Evolutionary conservation across 2,113 vertebrate species (phyloP).

Genomic region (Cardinalis cardinalis): DNA sequence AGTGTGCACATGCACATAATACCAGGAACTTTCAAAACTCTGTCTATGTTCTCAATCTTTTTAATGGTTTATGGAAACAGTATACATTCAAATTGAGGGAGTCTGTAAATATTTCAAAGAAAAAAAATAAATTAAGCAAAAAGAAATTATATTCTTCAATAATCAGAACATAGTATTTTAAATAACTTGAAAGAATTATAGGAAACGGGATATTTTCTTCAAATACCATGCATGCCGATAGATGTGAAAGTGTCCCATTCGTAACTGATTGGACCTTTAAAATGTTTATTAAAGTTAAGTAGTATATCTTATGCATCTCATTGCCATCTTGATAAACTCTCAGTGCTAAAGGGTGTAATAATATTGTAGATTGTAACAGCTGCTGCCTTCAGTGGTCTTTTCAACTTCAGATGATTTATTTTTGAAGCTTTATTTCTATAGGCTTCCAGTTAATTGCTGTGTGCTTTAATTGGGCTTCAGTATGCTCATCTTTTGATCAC

Average conservation of each 20-base stretch:
- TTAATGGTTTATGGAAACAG: background rate
- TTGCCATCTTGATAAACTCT: slow-evolving; percentile 17
- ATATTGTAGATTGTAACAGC: slow-evolving; percentile 2
- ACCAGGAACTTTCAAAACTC: background rate
- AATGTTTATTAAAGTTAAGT: slow-evolving; percentile 14
- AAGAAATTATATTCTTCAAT: background rate
- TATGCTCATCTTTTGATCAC: slow-evolving; percentile 39
- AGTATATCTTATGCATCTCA: background rate
- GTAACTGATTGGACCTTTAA: background rate
- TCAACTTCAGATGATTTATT: slow-evolving; percentile 38
- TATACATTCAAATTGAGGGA: background rate
- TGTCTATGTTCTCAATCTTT: background rate
- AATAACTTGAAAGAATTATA: background rate
- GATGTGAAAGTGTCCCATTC: background rate
- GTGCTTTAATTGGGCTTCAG: slow-evolving; percentile 9
- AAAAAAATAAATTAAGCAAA: background rate
- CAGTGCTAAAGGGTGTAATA: background rate
- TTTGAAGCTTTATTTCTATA: slow-evolving; percentile 57
- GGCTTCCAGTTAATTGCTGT: slow-evolving; percentile 30
- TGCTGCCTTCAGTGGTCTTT: background rate
- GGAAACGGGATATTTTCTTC: background rate
- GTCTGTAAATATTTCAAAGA: background rate
- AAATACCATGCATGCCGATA: background rate
- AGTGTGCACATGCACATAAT: fast-evolving
- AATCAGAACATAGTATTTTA: background rate